phyloP scores from a whole-genome alignment of 2,888 invertebrate species.

The Tridacna crocea region DNA sequence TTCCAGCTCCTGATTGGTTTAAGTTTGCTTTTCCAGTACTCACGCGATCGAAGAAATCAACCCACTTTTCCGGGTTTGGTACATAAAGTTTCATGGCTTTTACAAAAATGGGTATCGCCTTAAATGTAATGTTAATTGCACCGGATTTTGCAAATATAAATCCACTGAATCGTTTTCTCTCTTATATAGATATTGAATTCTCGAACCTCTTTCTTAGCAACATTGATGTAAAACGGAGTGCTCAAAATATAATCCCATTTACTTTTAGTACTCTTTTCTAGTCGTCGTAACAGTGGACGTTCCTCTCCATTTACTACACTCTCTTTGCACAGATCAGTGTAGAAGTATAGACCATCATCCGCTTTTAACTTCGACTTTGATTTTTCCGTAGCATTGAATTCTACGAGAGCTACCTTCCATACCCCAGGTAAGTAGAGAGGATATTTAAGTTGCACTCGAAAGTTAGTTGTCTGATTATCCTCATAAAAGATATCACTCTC shows the following conservation, averaged over 20 bases:
- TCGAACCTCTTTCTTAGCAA: constrained; percentile 13
- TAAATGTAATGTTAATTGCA: constrained; percentile 49
- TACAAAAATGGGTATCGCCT: constrained; percentile 19
- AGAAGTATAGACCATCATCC: constrained; percentile 2
- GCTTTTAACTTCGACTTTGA: background rate
- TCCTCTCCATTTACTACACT: constrained; percentile 17
- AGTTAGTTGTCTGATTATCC: constrained; percentile 6
- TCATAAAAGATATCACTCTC: constrained; percentile 20
- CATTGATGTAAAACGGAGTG: constrained; percentile 11
- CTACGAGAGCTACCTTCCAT: constrained; percentile 29
- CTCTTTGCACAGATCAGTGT: constrained; percentile 22
- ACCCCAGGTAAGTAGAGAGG: constrained; percentile 5
- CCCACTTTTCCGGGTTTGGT: constrained; percentile 55
- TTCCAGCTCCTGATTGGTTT: constrained; percentile 43
- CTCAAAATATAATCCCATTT: constrained; percentile 9
- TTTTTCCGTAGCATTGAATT: constrained; percentile 27
- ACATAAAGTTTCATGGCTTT: constrained; percentile 51
- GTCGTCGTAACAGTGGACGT: constrained; percentile 21
- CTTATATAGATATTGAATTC: constrained; percentile 54
- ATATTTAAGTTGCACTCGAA: constrained; percentile 22
- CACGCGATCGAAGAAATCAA: constrained; percentile 44
- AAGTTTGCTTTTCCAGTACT: constrained; percentile 34
- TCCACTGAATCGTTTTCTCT: background rate
- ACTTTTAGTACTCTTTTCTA: constrained; percentile 24
- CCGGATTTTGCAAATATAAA: constrained; percentile 18